Conservation (phyloP, 2,797 vertebrate species). For the Ptychobarbus kaznakovi region DNA sequence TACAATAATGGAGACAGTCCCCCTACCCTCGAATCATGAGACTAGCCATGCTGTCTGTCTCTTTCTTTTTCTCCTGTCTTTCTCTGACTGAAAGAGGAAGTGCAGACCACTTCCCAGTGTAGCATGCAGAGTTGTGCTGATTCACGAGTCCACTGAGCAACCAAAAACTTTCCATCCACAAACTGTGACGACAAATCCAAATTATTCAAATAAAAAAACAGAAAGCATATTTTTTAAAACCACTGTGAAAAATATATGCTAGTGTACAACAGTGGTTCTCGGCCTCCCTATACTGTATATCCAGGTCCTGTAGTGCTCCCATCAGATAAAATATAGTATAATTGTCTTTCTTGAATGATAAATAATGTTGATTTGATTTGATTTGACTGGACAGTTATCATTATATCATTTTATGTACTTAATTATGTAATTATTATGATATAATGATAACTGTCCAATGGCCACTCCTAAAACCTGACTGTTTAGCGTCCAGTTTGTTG, state of each 20-base stretch:
- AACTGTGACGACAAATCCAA: conserved; percentile 16
- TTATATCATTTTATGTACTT: too few species aligned
- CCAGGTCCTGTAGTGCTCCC: background rate
- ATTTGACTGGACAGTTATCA: background rate
- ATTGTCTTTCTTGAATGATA: background rate
- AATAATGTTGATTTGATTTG: background rate
- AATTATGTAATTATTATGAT: too few species aligned
- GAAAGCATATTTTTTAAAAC: background rate
- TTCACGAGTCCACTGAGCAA: conserved; percentile 50
- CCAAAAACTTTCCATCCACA: conserved; percentile 51
- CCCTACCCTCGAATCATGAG: conserved; percentile 47
- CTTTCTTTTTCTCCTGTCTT: conserved; percentile 29
- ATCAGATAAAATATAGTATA: background rate
- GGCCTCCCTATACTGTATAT: background rate
- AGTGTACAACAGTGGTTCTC: background rate
- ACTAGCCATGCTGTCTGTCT: conserved; percentile 48
- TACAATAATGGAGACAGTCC: conserved; percentile 35
- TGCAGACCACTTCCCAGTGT: conserved; percentile 62
- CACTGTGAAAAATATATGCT: background rate
- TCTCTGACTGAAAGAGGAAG: conserved; percentile 60
- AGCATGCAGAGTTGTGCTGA: conserved; percentile 56
- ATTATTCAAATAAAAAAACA: background rate
- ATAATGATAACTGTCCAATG: too few species aligned
- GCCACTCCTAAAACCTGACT: too few species aligned
- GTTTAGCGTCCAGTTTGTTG: too few species aligned